phyloP scores from a whole-genome alignment of 2,888 invertebrate genomes.

The Hedya salicella region DNA sequence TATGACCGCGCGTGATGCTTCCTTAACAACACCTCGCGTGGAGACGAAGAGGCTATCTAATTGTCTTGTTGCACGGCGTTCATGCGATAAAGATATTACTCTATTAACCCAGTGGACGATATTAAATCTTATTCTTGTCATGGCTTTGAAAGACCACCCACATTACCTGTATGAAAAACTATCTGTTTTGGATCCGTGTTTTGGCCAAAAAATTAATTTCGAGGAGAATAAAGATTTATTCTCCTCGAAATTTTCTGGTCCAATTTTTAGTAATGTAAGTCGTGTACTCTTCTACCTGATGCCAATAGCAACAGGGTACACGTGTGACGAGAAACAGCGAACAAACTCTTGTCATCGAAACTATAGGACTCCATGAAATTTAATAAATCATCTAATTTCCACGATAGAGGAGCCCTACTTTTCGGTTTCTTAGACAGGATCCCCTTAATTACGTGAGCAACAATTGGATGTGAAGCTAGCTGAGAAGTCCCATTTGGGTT shows the following conservation, averaged over 20 bases:
- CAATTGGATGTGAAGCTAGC: slow-evolving; percentile 3
- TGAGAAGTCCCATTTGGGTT: slow-evolving; percentile 2
- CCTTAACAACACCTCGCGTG: background rate
- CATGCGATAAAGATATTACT: background rate
- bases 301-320: slow-evolving; percentile 40
- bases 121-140: background rate
- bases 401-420: background rate
- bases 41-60: slow-evolving; percentile 3
- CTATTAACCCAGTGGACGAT: background rate
- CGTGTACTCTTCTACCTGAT: slow-evolving; percentile 44
- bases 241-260: slow-evolving; percentile 10
- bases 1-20: slow-evolving; percentile 7
- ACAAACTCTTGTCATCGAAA: background rate
- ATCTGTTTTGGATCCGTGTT: slow-evolving; percentile 16
- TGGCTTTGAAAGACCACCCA: background rate
- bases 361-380: background rate
- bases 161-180: background rate
- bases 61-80: background rate
- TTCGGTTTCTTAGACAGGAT: slow-evolving; percentile 18
- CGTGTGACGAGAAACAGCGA: slow-evolving; percentile 3
- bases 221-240: too few relatives aligned
- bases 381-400: background rate
- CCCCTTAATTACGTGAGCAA: slow-evolving; percentile 35
- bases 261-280: slow-evolving; percentile 36
- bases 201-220: background rate